Evolutionary conservation across 2,113 vertebrate species (phyloP).

Genomic region (Hystrix cristata): DNA sequence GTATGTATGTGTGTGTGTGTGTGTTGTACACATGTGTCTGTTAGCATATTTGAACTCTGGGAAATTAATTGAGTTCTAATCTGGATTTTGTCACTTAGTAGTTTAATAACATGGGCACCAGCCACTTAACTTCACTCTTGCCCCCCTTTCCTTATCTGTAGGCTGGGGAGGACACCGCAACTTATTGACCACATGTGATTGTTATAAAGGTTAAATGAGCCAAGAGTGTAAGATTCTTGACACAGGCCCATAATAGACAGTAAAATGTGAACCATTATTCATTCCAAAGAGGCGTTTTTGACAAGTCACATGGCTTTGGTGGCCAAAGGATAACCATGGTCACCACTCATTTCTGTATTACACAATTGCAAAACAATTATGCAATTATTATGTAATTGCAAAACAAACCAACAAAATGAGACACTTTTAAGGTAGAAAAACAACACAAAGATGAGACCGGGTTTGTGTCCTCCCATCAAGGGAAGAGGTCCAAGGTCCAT

Average conservation of each 20-base stretch:
- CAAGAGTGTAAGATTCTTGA: background rate
- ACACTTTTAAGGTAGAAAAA: background rate
- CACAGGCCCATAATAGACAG: background rate
- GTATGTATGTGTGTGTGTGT: rapidly evolving
- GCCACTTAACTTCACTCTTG: background rate
- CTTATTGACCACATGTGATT: rapidly evolving
- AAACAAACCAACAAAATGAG: background rate
- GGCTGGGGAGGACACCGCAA: background rate
- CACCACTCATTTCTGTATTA: background rate
- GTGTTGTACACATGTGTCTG: rapidly evolving
- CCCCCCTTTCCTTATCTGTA: background rate
- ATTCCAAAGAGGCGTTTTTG: background rate
- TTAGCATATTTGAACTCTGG: background rate
- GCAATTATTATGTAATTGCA: background rate
- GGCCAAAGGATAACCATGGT: background rate
- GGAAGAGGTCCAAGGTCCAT: background rate
- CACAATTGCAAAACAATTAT: background rate
- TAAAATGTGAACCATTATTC: background rate
- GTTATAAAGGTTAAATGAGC: background rate
- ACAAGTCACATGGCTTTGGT: constrained; percentile 73
- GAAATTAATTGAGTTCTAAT: background rate
- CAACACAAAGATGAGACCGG: background rate
- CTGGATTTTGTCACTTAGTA: background rate
- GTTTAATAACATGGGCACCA: background rate
- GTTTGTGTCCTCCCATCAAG: background rate